Conservation (phyloP, 2,113 vertebrate genomes). For the Prietella phreatophila region DNA sequence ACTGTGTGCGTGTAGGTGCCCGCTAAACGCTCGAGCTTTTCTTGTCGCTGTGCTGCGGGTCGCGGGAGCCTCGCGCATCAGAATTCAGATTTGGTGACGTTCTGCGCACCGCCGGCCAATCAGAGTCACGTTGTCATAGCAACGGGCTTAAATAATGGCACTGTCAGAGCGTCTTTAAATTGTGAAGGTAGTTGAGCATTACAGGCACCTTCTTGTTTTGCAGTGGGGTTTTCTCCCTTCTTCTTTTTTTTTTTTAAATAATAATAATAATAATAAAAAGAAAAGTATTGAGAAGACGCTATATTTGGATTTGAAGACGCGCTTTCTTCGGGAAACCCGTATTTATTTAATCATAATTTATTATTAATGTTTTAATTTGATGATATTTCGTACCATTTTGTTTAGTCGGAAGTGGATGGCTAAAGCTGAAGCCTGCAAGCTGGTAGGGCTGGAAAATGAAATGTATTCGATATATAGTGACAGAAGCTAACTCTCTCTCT, state of each 20-base stretch:
- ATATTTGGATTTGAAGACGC: conserved; percentile 13
- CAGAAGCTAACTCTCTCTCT: background rate
- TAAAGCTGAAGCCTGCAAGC: background rate
- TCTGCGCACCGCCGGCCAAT: conserved; percentile 76
- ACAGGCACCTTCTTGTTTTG: conserved; percentile 17
- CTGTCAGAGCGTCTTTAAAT: conserved; percentile 68
- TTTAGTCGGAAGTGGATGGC: conserved; percentile 2
- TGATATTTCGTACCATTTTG: background rate
- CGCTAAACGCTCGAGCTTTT: conserved; percentile 82
- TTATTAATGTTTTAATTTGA: conserved; percentile 4
- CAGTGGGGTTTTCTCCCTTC: background rate
- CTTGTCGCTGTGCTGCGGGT: conserved; percentile 84
- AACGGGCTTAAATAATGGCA: conserved; percentile 89
- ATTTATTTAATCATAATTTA: background rate
- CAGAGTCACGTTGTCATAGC: conserved; percentile 79
- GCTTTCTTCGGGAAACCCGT: background rate
- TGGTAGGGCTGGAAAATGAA: conserved; percentile 7
- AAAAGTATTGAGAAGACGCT: background rate
- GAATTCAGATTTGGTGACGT: conserved; percentile 91
- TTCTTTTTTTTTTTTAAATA: too few relatives aligned
- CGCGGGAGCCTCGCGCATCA: conserved; percentile 84
- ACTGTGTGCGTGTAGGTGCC: conserved; percentile 69
- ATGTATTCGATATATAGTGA: background rate
- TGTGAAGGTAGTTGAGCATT: conserved; percentile 27
- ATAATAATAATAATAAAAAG: too few relatives aligned